Base-by-base conservation (phyloP, 2,113 vertebrate species). In the Pavo muticus region DNA sequence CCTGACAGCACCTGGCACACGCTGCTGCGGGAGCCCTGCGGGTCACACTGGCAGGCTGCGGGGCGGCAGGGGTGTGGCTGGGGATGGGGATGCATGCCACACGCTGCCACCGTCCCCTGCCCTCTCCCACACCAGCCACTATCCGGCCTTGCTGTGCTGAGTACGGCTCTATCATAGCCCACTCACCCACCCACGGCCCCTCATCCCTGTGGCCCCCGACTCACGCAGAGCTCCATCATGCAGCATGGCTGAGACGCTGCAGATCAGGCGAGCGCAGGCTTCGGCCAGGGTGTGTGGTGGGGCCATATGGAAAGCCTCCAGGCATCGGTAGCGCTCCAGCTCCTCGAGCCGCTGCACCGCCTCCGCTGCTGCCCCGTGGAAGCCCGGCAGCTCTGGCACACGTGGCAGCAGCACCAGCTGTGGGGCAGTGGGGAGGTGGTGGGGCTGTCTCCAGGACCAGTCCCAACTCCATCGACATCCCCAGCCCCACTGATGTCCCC, bases 11-110 rank as follows among this genome's bases (percentile, higher is more conserved):
- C 97, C 17, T 98, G 88, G 87, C 98, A 99, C 83, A 98, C 98
- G 0, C 98, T 97, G 82, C 97, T 99, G 94, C 98, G 95, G 40
- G 98, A 99, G 57, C 98, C 98, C 95, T 99, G 98, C 2, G 96
- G 98, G 92, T 98, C 97, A 70, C 98, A 99, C 81, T 98, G 96
- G 94, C 98, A 99, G 42, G 97, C 98, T 99, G 97, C 0, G 8
- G 11, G 94, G 47, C 35, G 50, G 37, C 6, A 27, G 67, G 40
- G 42, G 15, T 10, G 6, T 17, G 60, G 0, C 0, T 92, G 59
- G 32, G 68, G 48, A 50, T 1, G 4, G 67, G 40, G 68, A 50
- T 40, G 61, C 29, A 48, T 88, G 56, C 15, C 67, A 2, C 23
- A 27, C 5, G 11, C 29, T 65, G 64, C 9, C 47, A 19, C 21